Evolutionary conservation across 1,140 invertebrate species (phyloP).

Genomic region (Acromyrmex heyeri): DNA sequence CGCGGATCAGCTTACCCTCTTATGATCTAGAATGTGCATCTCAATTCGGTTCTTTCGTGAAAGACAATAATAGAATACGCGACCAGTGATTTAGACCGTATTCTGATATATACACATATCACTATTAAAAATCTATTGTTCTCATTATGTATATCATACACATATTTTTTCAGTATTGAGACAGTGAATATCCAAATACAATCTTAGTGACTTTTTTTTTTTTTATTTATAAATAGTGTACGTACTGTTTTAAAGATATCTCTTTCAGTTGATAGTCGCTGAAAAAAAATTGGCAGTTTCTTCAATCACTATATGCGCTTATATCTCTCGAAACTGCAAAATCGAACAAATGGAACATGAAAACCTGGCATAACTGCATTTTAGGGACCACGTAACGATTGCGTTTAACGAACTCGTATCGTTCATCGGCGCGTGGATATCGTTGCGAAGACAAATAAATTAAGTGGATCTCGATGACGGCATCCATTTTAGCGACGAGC

Average conservation of each 20-base stretch:
- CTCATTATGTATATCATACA: no score
- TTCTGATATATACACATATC: no score
- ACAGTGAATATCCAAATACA: no score
- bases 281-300: constrained; percentile 14
- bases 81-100: constrained; percentile 30
- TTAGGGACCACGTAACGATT: constrained; percentile 35
- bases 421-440: constrained; percentile 49
- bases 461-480: constrained; percentile 60
- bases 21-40: constrained; percentile 60
- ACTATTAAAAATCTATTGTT: no score
- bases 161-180: no score
- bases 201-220: background rate
- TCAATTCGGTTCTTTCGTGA: constrained; percentile 9
- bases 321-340: constrained; percentile 16
- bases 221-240: constrained; percentile 32
- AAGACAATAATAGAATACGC: background rate
- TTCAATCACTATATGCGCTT: constrained; percentile 47
- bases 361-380: constrained; percentile 37
- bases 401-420: constrained; percentile 55
- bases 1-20: constrained; percentile 61
- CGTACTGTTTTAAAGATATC: background rate
- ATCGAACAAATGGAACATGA: constrained; percentile 32
- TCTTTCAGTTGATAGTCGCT: background rate
- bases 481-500: constrained; percentile 58
- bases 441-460: constrained; percentile 61